These are phyloP conservation scores for Drosophila atroscutellata DNA, from an alignment of 2,888 invertebrate genomes.

Conservation along the genomic window DNA sequence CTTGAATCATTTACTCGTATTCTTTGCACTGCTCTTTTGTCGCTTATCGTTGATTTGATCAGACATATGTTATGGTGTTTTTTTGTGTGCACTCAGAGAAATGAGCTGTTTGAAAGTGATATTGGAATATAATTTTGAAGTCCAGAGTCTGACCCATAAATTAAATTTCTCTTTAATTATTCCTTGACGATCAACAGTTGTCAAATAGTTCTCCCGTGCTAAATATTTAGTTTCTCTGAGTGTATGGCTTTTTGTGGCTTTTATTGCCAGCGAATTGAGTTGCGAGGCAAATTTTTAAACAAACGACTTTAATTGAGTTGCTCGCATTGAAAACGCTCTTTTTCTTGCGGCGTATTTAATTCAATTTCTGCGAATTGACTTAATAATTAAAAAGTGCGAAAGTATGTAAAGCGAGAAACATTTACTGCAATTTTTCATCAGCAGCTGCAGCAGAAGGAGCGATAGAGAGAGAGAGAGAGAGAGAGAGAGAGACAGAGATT, in stretches of 20 bases:
- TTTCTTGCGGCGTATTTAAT: conserved; percentile 28
- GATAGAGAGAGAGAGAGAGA: neutral
- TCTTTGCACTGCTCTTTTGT: conserved; percentile 1
- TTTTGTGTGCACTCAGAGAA: neutral
- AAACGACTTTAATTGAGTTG: conserved; percentile 17
- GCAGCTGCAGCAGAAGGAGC: conserved; percentile 8
- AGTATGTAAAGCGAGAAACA: conserved; percentile 19
- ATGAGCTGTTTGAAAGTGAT: neutral
- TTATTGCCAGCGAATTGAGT: conserved; percentile 24
- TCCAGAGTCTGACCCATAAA: neutral
- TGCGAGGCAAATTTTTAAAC: conserved; percentile 6
- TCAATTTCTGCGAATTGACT: conserved; percentile 66
- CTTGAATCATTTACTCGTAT: conserved; percentile 10
- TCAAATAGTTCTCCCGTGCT: neutral
- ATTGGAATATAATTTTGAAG: too few relatives aligned
- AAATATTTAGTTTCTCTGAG: neutral
- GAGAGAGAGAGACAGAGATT: neutral
- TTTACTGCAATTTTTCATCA: conserved; percentile 24
- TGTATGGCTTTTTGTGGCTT: conserved; percentile 18
- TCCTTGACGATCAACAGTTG: neutral
- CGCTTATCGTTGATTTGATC: conserved; percentile 14
- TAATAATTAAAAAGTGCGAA: conserved; percentile 36
- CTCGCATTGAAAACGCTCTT: conserved; percentile 14
- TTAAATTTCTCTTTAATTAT: neutral
- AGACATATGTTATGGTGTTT: conserved; percentile 15